phyloP scores from a whole-genome alignment of 2,113 vertebrate genomes.

The Rissa tridactyla region DNA sequence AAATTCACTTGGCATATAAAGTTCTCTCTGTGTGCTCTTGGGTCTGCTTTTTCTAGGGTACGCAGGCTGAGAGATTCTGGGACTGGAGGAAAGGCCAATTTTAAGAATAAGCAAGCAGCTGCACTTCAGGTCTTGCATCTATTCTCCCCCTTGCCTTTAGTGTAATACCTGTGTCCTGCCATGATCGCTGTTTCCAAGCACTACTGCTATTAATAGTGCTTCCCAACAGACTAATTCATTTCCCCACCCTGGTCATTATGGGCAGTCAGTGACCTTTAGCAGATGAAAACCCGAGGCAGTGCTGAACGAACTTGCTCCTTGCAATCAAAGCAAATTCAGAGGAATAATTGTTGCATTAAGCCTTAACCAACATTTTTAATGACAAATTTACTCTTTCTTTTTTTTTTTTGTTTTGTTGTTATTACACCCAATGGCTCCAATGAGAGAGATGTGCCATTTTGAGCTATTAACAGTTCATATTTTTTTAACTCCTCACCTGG shows the following conservation, averaged over 20 bases:
- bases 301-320: background rate
- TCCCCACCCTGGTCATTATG: background rate
- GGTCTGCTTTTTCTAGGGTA: background rate
- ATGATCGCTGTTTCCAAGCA: background rate
- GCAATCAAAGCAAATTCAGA: background rate
- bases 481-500: background rate
- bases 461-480: background rate
- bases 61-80: background rate
- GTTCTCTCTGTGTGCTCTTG: background rate
- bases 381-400: background rate
- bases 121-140: background rate
- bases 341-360: background rate
- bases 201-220: background rate
- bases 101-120: background rate
- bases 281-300: background rate
- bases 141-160: background rate
- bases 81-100: background rate
- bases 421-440: background rate
- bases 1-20: background rate
- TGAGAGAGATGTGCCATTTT: background rate
- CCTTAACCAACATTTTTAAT: background rate
- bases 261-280: constrained; percentile 2
- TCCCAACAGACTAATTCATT: background rate
- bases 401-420: background rate
- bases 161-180: background rate